A percentile compares a stretch with the other conserved stretches of the same genome.
These are phyloP conservation scores for Larimichthys polyactis DNA, from an alignment of 2,113 vertebrate genomes.

Conservation along the genomic window DNA sequence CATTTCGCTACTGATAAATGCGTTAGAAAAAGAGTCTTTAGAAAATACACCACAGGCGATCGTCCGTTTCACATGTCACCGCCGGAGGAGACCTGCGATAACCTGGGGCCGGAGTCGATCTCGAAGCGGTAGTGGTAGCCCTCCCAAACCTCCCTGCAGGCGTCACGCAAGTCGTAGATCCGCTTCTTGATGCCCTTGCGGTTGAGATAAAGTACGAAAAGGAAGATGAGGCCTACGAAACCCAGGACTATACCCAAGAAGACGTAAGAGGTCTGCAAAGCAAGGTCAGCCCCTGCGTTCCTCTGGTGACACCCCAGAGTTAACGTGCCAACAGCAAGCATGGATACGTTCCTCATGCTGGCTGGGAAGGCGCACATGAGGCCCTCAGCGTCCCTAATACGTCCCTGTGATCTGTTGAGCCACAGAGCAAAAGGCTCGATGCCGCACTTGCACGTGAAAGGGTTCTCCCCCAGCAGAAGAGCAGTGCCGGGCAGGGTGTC, in stretches of 20 bases:
- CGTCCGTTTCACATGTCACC: constrained; percentile 76
- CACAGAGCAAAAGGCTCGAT: constrained; percentile 82
- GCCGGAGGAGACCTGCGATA: constrained; percentile 79
- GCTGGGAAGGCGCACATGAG: constrained; percentile 79
- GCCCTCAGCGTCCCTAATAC: constrained; percentile 63
- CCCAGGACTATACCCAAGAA: constrained; percentile 85
- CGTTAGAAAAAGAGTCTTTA: constrained; percentile 52
- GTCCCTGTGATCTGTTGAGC: constrained; percentile 81
- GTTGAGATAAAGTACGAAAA: constrained; percentile 88
- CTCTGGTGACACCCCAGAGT: constrained; percentile 79
- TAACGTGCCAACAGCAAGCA: constrained; percentile 62
- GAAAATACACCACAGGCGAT: neutral
- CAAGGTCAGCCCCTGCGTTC: constrained; percentile 70
- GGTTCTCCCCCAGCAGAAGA: constrained; percentile 82
- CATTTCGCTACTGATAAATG: constrained; percentile 54
- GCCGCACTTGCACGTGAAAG: constrained; percentile 83
- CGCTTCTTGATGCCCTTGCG: constrained; percentile 87
- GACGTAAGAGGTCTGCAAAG: constrained; percentile 86
- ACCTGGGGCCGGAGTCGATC: constrained; percentile 81
- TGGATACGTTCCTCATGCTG: constrained; percentile 80
- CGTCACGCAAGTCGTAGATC: constrained; percentile 81
- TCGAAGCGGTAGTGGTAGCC: constrained; percentile 87
- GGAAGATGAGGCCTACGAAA: constrained; percentile 85
- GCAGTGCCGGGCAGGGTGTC: constrained; percentile 66
- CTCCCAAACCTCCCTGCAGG: constrained; percentile 86